Evolutionary conservation across 2,797 vertebrate genomes (phyloP), one percentile per base, ranked within the genome.

Genomic region (Megaceryle alcyon): DNA sequence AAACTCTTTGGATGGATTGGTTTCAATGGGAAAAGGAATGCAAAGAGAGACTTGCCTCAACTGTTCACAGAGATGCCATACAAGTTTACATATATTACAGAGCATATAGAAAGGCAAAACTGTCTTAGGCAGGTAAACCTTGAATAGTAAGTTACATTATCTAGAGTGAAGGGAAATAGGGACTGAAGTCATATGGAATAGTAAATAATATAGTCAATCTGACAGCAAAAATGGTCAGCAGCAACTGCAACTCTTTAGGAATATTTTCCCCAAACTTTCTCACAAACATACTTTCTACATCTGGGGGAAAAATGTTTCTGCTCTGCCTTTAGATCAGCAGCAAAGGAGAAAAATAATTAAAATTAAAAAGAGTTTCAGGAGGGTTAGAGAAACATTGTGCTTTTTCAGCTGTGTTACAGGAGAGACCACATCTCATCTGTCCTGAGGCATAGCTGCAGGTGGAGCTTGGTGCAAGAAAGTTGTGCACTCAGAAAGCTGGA

Each of bases 311-410:
- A 86, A 60, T 21, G 8, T 46, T 78, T 85, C 28, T 68, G 12
- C 48, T 49, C 2, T 64, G 20, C 44, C 16, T 93, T 93, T 43
- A 65, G 20, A 54, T 53, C 51, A 77, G 3, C 7, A 37, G 11
- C 59, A 54, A 3, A 33, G 14, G 33, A 70, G 8, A 5, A n/a
- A 75, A 65, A 25, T 28, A 15, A 37, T 10, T 12, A 72, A 78
- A 49, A 66, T 7, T 0, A 23, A 39, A 39, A 69, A 57, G 2
- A 2, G 6, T 66, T 82, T 83, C 22, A n/a, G 44, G 8, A 46
- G 4, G 17, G 2, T 51, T 66, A 79, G 76, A 84, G 60, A 76
- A 44, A 21, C 0, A 0, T 46, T 0, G 0, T 66, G 23, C 21
- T 60, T 85, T 90, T 88, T 43, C 35, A 86, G 23, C 33, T 3